Base-by-base conservation (phyloP, 1,140 invertebrate genomes). In the Musca vetustissima region DNA sequence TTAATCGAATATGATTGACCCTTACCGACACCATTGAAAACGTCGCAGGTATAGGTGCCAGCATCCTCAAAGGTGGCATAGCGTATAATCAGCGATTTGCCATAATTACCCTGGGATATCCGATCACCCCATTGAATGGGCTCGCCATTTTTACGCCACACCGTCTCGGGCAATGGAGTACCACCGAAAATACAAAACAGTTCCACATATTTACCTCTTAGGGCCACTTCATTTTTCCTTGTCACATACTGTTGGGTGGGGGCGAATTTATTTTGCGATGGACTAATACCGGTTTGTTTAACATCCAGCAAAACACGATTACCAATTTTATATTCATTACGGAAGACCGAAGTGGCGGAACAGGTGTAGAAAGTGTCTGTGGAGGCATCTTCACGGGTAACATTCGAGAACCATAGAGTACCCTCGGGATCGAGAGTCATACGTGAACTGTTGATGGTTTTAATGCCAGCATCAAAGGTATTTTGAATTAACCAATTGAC, bases 341-440 rank as follows among this genome's bases (percentile, higher is more conserved):
- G 89, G 78, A 94, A 95, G 1, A 90, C 83, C 0, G 93, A 95
- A 47, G 93, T 92, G 0, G 94, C 95, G 4, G 93, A 92, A 76
- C 95, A 98, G 53, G 92, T 92, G 78, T 98, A 98, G 67, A 88
- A 89, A 79, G 90, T 94, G 73, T 95, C 90, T 14, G 90, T 87
- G 64, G 91, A 92, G 8, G 89, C 88, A 83, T 98, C 95, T n/a
- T 87, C 77, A 66, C 88, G 87, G 1, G 94, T 97, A 6, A 98
- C 91, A 84, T 97, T 97, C 24, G 94, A 95, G 84, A 97, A 97
- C 91, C 94, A 96, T 0, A 98, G 84, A 74, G 92, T 94, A 47
- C 95, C 95, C 84, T 97, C 95, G 0, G 95, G 95, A 83, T 97
- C 95, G 15, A 97, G 85, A 4, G 95, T 97, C 89, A 97, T 95